Percentiles rank a stretch among this genome's conserved stretches.
Conservation (phyloP, 2,888 invertebrate species). For the Apantesis nais region DNA sequence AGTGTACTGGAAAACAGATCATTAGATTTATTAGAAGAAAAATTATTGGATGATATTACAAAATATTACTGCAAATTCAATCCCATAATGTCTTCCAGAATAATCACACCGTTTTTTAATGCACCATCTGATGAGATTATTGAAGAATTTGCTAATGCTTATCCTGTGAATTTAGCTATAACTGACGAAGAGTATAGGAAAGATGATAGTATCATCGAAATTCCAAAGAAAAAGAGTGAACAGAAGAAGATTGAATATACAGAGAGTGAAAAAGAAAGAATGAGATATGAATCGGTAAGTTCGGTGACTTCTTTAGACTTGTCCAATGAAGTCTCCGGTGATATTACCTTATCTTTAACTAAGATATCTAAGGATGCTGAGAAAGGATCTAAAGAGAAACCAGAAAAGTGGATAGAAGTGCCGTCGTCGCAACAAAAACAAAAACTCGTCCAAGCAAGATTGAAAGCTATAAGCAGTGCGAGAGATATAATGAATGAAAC, state of each 20-base stretch:
- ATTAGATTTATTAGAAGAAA: constrained; percentile 87
- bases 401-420: constrained; percentile 81
- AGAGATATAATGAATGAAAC: constrained; percentile 74
- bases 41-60: constrained; percentile 87
- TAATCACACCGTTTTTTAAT: constrained; percentile 89
- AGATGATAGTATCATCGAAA: constrained; percentile 71
- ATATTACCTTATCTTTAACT: constrained; percentile 73
- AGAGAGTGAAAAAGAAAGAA: constrained; percentile 75
- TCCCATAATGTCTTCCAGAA: constrained; percentile 85
- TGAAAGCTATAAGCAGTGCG: constrained; percentile 74
- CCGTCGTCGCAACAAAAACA: constrained; percentile 74
- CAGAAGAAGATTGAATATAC: constrained; percentile 79
- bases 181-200: constrained; percentile 82
- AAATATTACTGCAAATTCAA: constrained; percentile 88
- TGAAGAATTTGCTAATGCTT: constrained; percentile 67
- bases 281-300: constrained; percentile 75
- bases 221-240: constrained; percentile 73
- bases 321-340: constrained; percentile 69
- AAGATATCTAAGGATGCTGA: constrained; percentile 66
- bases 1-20: constrained; percentile 89
- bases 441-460: constrained; percentile 78
- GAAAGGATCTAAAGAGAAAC: constrained; percentile 59
- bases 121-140: constrained; percentile 87
- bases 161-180: constrained; percentile 78
- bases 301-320: constrained; percentile 76